Conservation (phyloP, 2,113 vertebrate species). For the Chlorodrepanis virens region DNA sequence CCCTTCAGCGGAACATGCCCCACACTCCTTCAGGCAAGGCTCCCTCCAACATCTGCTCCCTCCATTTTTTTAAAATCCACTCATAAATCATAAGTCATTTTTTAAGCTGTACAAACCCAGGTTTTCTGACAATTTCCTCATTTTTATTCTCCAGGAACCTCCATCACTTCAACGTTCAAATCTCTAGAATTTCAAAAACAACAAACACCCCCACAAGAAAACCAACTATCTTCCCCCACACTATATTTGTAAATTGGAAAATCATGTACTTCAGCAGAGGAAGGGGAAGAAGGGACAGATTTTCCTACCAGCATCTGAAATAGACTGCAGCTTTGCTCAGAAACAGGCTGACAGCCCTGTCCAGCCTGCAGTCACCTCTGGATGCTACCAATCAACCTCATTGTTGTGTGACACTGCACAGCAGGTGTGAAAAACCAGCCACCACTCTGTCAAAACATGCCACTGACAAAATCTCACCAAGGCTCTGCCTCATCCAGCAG, state of each 20-base stretch:
- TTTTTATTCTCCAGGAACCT: neutral
- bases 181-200: neutral
- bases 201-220: neutral
- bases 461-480: neutral
- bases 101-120: neutral
- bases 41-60: conserved; percentile 1
- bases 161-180: neutral
- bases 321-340: neutral
- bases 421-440: neutral
- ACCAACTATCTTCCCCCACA: neutral
- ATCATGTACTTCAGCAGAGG: neutral
- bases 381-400: neutral
- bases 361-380: neutral
- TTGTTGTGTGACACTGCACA: neutral
- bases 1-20: neutral
- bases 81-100: neutral
- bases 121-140: neutral
- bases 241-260: neutral
- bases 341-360: neutral
- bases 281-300: neutral
- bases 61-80: neutral
- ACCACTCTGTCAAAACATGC: neutral
- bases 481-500: neutral
- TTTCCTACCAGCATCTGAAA: neutral
- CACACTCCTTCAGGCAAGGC: neutral